Percentiles rank a stretch among this genome's conserved stretches.
Conservation (phyloP, 2,113 vertebrate genomes). For the Anguilla rostrata region DNA sequence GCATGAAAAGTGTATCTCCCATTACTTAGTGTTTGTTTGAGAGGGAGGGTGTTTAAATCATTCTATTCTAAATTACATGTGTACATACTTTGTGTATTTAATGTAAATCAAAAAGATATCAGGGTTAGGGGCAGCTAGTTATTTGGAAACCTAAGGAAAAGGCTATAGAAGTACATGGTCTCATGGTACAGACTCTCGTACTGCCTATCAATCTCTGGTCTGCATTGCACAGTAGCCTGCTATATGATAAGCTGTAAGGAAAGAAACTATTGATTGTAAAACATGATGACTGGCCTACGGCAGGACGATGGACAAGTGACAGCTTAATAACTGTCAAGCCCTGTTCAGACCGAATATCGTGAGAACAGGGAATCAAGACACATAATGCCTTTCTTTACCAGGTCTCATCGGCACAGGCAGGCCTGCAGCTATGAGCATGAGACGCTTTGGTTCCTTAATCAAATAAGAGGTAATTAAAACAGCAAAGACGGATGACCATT, state of each 20-base stretch:
- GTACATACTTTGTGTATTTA: not conserved
- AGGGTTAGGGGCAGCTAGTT: not conserved
- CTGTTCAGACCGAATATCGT: not conserved
- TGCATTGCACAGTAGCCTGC: not conserved
- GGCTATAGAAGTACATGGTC: not conserved
- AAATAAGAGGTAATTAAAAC: not conserved
- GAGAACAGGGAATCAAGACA: not conserved
- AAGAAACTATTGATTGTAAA: not conserved
- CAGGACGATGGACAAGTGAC: not conserved
- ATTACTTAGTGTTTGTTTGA: not conserved
- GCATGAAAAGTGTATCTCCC: not conserved
- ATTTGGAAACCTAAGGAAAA: not conserved
- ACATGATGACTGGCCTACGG: not conserved
- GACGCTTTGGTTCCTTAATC: not conserved
- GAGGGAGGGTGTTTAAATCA: not conserved
- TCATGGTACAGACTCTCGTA: not conserved
- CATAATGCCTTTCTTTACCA: not conserved
- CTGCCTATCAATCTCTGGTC: not conserved
- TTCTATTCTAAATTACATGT: not conserved
- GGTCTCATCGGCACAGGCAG: not conserved
- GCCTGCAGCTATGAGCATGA: too few relatives aligned
- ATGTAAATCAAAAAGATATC: not conserved
- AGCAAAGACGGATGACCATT: not conserved
- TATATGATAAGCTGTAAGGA: conserved; percentile 1
- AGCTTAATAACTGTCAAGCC: not conserved